Evolutionary conservation across 2,888 invertebrate species (phyloP), one percentile per base, ranked within the genome.

Genomic region (Trichogramma dendrolimi): DNA sequence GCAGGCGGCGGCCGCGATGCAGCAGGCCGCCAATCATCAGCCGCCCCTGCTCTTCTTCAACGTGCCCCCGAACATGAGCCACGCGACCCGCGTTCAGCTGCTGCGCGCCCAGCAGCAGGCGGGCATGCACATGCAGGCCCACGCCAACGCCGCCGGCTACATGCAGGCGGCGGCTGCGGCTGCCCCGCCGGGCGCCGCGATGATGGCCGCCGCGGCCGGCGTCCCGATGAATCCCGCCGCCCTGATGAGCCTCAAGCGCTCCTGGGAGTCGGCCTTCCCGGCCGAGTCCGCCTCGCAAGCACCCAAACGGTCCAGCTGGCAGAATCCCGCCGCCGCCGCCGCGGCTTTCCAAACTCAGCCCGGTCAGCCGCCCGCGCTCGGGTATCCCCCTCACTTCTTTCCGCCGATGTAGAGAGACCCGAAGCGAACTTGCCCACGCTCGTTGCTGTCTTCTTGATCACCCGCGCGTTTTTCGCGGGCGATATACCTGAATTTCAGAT

Each of bases 251-350:
- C 82, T 87, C 65, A 90, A 90, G 75, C 82, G 90, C 3, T 84
- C 84, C 0, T 90, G 89, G 80, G 90, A 90, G 49, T 85, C 85
- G 71, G 89, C 90, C 1, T 90, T 90, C 71, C 83, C 86, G 1
- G 83, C 83, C 8, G 82, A 80, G 53, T 68, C 73, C 43, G 65
- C 71, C 51, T 67, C 67, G 41, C 62, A 67, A 44, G 68, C 73
- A 7, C 68, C 76, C 38, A 78, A 78, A 67, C 72, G 79, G 8
- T 66, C 78, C 4, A 63, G 79, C 0, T 80, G 78, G 77, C 79
- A 79, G 57, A 68, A 74, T 0, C 73, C 74, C 10, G 67, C 73
- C 27, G 62, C 75, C 38, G 79, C 81, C 11, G 6, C 72, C 57
- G 46, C 27, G 27, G 27, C 27, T 27, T 27, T 40, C 6, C 72